A percentile compares a stretch with the other conserved stretches of the same genome.
Conservation (phyloP, 2,888 invertebrate genomes). For the Mesopsocus fuscifrons region DNA sequence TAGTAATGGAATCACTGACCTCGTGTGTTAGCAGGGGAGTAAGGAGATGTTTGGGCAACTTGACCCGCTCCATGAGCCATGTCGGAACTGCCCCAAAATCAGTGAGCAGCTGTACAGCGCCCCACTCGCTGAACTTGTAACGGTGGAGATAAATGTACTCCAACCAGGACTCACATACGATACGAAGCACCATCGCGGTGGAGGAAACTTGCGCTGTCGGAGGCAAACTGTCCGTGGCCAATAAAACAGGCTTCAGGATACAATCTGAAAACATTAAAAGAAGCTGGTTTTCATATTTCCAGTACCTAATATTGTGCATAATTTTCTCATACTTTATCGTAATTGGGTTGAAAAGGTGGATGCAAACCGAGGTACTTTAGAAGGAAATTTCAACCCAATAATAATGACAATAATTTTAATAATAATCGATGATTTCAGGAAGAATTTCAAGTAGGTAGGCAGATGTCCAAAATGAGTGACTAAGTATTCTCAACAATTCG, state of each 20-base stretch:
- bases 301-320: no score
- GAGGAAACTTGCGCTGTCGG: conserved; percentile 35
- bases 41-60: conserved; percentile 21
- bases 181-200: conserved; percentile 55
- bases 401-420: no score
- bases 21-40: conserved; percentile 22
- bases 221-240: conserved; percentile 40
- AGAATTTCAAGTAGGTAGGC: no score
- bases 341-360: no score
- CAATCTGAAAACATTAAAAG: conserved; percentile 47
- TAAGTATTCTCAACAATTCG: no score
- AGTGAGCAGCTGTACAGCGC: conserved; percentile 57
- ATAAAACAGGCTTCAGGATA: conserved; percentile 56
- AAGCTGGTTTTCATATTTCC: no score
- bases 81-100: conserved; percentile 62
- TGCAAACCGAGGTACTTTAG: no score
- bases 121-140: conserved; percentile 60
- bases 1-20: conserved; percentile 16
- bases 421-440: no score
- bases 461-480: no score
- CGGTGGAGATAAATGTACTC: conserved; percentile 67
- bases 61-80: conserved; percentile 39
- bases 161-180: conserved; percentile 75
- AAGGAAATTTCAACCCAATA: no score
- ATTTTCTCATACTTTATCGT: no score